phyloP scores from a whole-genome alignment of 2,888 invertebrate species.

The Allolobophora icterica region DNA sequence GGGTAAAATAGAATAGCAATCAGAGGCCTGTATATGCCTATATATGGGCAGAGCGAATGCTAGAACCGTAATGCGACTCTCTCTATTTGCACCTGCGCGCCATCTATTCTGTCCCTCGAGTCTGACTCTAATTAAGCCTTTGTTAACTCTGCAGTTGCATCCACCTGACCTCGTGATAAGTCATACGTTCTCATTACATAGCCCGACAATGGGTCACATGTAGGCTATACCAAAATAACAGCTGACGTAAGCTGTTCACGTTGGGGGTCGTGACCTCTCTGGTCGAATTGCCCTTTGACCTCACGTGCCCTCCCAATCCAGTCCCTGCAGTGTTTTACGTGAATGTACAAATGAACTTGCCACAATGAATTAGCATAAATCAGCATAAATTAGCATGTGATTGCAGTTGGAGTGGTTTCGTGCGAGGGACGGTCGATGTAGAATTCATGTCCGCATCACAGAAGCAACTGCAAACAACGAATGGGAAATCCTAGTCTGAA shows the following conservation, averaged over 20 bases:
- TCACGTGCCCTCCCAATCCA: neutral
- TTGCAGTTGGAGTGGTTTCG: neutral
- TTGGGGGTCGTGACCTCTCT: neutral
- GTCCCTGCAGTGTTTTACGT: neutral
- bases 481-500: constrained; percentile 6
- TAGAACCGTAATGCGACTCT: neutral
- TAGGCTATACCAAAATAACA: neutral
- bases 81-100: neutral
- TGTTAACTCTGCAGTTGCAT: neutral
- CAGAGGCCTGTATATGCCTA: too few species aligned
- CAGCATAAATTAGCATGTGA: constrained; percentile 3
- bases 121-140: neutral
- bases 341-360: neutral
- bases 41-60: neutral
- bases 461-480: neutral
- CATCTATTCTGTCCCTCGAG: neutral
- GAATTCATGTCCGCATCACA: neutral
- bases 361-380: neutral
- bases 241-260: neutral
- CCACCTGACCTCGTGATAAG: neutral
- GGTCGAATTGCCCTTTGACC: neutral
- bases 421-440: neutral
- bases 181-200: neutral
- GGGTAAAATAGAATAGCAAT: neutral
- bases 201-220: neutral